phyloP scores from a whole-genome alignment of 2,888 invertebrate species.

The Hydrotaea diabolus region DNA sequence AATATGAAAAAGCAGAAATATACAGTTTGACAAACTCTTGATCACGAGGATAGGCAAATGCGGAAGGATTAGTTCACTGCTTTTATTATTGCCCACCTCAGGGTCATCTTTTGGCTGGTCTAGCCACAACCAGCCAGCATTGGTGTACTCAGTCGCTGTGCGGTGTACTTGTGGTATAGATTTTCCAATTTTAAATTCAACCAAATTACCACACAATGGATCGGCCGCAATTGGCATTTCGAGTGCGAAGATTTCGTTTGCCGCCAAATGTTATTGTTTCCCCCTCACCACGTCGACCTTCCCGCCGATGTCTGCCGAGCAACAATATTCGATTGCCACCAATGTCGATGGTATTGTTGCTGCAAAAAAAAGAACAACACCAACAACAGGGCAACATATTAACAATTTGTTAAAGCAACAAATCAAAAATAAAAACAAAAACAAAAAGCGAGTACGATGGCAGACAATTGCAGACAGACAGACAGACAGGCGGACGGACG shows the following conservation, averaged over 20 bases:
- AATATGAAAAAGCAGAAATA: too few relatives aligned
- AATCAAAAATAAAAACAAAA: slow-evolving; percentile 52
- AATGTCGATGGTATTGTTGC: background rate
- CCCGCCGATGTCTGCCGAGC: background rate
- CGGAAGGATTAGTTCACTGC: background rate
- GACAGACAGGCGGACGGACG: too few relatives aligned
- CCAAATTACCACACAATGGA: slow-evolving; percentile 65
- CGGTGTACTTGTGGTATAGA: slow-evolving; percentile 35
- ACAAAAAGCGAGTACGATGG: background rate
- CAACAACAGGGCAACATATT: slow-evolving; percentile 43
- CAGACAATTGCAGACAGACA: background rate
- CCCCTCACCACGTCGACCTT: background rate
- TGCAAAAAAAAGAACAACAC: slow-evolving; percentile 13
- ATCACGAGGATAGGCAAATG: background rate
- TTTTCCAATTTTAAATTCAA: slow-evolving; percentile 37
- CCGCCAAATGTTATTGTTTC: slow-evolving; percentile 60
- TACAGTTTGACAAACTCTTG: too few relatives aligned
- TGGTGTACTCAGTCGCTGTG: background rate
- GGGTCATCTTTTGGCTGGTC: background rate
- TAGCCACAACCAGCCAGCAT: background rate
- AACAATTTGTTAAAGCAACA: slow-evolving; percentile 64
- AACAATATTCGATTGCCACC: background rate
- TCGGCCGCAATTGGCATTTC: slow-evolving; percentile 61
- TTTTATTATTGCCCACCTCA: background rate
- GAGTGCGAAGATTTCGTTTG: slow-evolving; percentile 61